Base-by-base conservation (phyloP, 2,888 invertebrate genomes). In the Andrena fulva region DNA sequence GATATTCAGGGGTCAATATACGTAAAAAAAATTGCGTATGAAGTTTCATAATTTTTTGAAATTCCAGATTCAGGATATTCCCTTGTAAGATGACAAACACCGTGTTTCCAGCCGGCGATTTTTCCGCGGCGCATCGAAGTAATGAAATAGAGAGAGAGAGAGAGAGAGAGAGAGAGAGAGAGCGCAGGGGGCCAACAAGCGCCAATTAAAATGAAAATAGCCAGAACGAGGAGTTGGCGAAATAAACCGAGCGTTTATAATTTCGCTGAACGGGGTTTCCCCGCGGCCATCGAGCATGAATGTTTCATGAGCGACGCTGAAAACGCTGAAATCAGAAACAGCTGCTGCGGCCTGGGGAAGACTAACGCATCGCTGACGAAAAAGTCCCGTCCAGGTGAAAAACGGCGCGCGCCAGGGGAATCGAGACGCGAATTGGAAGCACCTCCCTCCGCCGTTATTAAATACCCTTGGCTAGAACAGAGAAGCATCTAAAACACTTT, bases 181-280 rank as follows among this genome's bases (percentile, higher is more conserved):
- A 20, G 20, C 0, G 54, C 12, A 31, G 1, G 27, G 59, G 69
- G 3, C 20, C 33, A 70, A 70, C 62, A 62, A 70, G 62, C 70
- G 73, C 27, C 83, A 71, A 83, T 83, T 83, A 81, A 81, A 81
- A 81, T 77, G 81, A 83, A 83, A 83, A 82, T 71, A 70, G 66
- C 56, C 66, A 62, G n/a, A 52, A n/a, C 67, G 24, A 29, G 50
- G 42, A 27, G 63, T 27, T 8, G 12, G 80, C 67, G 80, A 64
- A 71, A 66, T 72, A 66, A 69, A 73, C 50, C 59, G 71, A 8
- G 50, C 35, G 70, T 78, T 84, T 82, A 82, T 84, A 82, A 84
- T 84, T 78, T 83, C 67, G 31, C 12, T 68, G 68, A 56, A 72
- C 66, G 42, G 42, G 42, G 42, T 42, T 77, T 83, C 74, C 75